These are phyloP conservation scores for Camponotus pennsylvanicus DNA, from an alignment of 1,140 invertebrate species.

Conservation along the genomic window DNA sequence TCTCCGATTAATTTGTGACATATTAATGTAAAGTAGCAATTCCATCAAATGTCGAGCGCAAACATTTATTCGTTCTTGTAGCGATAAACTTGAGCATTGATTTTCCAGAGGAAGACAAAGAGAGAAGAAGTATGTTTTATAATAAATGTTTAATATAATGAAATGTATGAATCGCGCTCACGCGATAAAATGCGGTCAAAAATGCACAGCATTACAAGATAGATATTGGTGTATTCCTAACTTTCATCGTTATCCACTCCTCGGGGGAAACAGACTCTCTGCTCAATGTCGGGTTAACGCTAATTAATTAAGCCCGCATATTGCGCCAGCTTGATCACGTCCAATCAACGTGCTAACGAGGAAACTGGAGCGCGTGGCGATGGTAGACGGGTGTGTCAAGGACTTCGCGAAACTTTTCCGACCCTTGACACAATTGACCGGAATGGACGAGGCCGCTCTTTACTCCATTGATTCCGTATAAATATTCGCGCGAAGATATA, in stretches of 20 bases:
- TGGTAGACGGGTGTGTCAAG: conserved; percentile 49
- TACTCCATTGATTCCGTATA: conserved; percentile 4
- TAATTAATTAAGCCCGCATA: conserved; percentile 63
- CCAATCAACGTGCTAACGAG: conserved; percentile 63
- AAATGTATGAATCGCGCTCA: background rate
- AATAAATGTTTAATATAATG: conserved; percentile 13
- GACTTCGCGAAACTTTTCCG: conserved; percentile 58
- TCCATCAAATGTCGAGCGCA: background rate
- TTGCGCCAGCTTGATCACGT: conserved; percentile 61
- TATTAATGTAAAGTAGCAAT: background rate
- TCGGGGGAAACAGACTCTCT: conserved; percentile 35
- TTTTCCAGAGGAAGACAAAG: background rate
- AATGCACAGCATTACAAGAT: conserved; percentile 17
- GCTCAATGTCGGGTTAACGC: conserved; percentile 31
- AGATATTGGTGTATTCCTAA: conserved; percentile 56
- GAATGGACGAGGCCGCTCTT: conserved; percentile 27
- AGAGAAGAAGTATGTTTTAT: background rate
- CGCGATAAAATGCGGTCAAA: conserved; percentile 15
- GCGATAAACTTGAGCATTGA: background rate
- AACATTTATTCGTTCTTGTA: background rate
- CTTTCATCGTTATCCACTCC: conserved; percentile 54
- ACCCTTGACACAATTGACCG: conserved; percentile 58
- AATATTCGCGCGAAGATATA: conserved; percentile 46
- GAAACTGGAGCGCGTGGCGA: conserved; percentile 48
- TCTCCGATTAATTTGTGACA: background rate